Base-by-base conservation (phyloP, 2,888 invertebrate species). In the Acanthosepion lycidas region DNA sequence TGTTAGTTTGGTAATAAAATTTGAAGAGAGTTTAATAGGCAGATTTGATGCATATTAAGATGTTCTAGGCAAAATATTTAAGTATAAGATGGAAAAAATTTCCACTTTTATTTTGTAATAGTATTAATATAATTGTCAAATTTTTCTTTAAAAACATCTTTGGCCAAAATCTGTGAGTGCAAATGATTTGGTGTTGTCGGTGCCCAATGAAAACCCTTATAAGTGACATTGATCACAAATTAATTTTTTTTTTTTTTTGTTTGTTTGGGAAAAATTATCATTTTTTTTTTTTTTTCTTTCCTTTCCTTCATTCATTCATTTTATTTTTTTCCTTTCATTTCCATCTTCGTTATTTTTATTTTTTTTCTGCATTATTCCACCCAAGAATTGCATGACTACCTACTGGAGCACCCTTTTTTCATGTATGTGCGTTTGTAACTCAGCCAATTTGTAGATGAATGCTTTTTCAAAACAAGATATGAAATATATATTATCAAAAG, bases 161-260 rank as follows among this genome's bases (percentile, higher is more conserved):
- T 78, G n/a, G 12, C n/a, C 1, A n/a, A 78, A 78, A 78, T 20
- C 78, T 78, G n/a, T 78, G 78, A 78, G 78, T 78, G 78, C 78
- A 78, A 78, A n/a, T 78, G 78, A 78, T 78, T 78, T 78, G 78
- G n/a, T 78, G 78, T 78, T 78, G 78, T 78, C 78, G 78, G 78
- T 78, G 78, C n/a, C 78, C 28, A n/a, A 78, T 78, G 1, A n/a
- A n/a, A 78, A 18, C 55, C 55, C 20, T 59, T 20, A 23, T 59
- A 78, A n/a, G 78, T 78, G 78, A n/a, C 9, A n/a, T 12, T 78
- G 78, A n/a, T 78, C 78, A 78, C 78, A 78, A 78, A 78, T 78
- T n/a, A 78, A n/a, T 18, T 12, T 51, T 51, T 51, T 18, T 12
- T 51, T 51, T 51, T 51, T 51, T 51, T 64, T 15, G 4, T 4